Conservation (phyloP, 2,888 invertebrate genomes). For the Endotricha flammealis region DNA sequence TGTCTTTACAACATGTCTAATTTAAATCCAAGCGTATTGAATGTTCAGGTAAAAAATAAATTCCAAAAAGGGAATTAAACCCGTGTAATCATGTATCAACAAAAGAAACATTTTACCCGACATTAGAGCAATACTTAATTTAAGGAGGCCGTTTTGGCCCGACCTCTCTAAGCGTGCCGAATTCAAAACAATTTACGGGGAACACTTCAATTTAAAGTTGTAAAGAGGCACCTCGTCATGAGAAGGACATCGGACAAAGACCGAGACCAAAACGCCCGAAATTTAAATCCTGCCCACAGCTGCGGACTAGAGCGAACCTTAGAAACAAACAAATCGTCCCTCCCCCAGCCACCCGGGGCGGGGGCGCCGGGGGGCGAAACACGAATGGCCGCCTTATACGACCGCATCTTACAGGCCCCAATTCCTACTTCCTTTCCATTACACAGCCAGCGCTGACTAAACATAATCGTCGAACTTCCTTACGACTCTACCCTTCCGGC, state of each 20-base stretch:
- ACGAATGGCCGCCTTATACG: constrained; percentile 67
- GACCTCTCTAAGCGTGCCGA: constrained; percentile 24
- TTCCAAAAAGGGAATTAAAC: constrained; percentile 8
- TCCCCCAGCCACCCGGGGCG: constrained; percentile 27
- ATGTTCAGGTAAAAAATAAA: no score
- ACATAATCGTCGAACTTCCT: constrained; percentile 78
- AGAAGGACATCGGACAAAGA: constrained; percentile 64
- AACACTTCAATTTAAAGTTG: constrained; percentile 67
- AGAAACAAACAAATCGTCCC: constrained; percentile 71
- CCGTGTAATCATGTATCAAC: not conserved
- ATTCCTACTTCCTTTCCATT: constrained; percentile 78
- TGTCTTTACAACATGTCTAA: no score
- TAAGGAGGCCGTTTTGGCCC: constrained; percentile 12
- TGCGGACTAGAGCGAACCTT: constrained; percentile 63
- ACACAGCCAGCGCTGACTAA: constrained; percentile 72
- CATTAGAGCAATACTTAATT: constrained; percentile 14
- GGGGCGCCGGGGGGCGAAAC: constrained; percentile 32
- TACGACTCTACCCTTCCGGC: constrained; percentile 76
- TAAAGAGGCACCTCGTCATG: constrained; percentile 67
- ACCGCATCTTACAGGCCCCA: constrained; percentile 77
- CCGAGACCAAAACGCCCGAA: constrained; percentile 45
- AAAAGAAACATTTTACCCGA: constrained; percentile 12
- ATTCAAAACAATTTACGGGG: constrained; percentile 41
- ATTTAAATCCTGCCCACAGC: constrained; percentile 71
- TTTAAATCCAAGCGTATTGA: no score